Percentiles rank a stretch among this genome's conserved stretches.
Conservation (phyloP, 2,797 vertebrate species). For the Siniperca undulata region DNA sequence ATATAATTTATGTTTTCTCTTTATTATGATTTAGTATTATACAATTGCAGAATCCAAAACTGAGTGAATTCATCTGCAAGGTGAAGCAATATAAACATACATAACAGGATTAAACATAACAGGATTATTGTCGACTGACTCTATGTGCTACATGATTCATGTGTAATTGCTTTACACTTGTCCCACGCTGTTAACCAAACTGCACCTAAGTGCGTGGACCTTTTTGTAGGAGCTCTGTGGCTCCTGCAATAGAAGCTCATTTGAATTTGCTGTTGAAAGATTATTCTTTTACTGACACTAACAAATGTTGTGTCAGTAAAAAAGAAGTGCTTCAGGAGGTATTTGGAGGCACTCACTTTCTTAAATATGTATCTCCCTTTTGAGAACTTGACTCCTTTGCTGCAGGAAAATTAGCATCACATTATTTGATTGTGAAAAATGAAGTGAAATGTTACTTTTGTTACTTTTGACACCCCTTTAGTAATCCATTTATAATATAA, state of each 20-base stretch:
- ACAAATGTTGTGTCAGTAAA: slow-evolving; percentile 25
- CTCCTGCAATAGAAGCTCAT: neutral
- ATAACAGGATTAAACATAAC: slow-evolving; percentile 37
- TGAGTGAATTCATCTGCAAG: slow-evolving; percentile 20
- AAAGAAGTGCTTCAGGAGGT: slow-evolving; percentile 15
- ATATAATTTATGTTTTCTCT: neutral
- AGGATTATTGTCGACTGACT: slow-evolving; percentile 39
- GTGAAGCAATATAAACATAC: slow-evolving; percentile 10
- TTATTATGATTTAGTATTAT: neutral
- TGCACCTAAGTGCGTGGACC: neutral
- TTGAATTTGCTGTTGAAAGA: slow-evolving; percentile 28
- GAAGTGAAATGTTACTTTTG: slow-evolving; percentile 39
- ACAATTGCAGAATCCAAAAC: neutral
- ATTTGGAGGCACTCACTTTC: slow-evolving; percentile 23
- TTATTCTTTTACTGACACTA: slow-evolving; percentile 12
- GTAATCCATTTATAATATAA: slow-evolving; percentile 60
- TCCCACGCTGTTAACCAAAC: slow-evolving; percentile 29
- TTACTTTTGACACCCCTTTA: slow-evolving; percentile 49
- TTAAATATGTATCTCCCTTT: slow-evolving; percentile 26
- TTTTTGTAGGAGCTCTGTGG: neutral
- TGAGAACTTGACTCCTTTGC: slow-evolving; percentile 23
- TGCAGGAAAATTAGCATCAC: slow-evolving; percentile 25
- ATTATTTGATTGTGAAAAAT: slow-evolving; percentile 62
- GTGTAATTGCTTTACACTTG: slow-evolving; percentile 35
- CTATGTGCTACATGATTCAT: slow-evolving; percentile 8